Percentiles rank a stretch among this genome's conserved stretches.
Conservation (phyloP, 2,113 vertebrate genomes). For the Chlorocebus sabaeus region DNA sequence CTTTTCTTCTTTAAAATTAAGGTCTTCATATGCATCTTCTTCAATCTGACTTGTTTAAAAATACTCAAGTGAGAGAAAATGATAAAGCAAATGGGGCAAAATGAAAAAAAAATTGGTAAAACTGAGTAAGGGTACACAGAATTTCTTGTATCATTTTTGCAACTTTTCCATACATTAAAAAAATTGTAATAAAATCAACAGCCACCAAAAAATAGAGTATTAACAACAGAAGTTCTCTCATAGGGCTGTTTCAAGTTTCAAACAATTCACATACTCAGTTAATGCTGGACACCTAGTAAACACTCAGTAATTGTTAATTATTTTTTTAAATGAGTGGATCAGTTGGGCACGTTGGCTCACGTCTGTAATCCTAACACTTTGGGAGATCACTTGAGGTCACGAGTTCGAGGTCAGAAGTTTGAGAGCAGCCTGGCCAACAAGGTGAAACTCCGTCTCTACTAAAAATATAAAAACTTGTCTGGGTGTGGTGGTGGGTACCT, state of each 20-base stretch:
- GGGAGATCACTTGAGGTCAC: too few relatives aligned
- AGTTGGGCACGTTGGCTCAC: too few relatives aligned
- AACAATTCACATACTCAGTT: background rate
- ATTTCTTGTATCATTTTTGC: background rate
- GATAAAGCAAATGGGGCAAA: background rate
- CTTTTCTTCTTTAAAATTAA: conserved; percentile 15
- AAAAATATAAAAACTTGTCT: too few relatives aligned
- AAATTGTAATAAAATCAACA: background rate
- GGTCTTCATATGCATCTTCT: background rate
- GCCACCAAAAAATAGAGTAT: background rate
- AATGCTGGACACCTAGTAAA: background rate
- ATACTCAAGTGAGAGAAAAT: background rate
- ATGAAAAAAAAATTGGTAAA: background rate
- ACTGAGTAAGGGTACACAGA: background rate
- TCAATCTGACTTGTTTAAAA: conserved; percentile 34
- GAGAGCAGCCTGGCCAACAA: too few relatives aligned
- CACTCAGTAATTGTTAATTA: background rate
- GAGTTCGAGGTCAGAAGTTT: too few relatives aligned
- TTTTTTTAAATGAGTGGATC: background rate
- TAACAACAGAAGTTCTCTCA: background rate
- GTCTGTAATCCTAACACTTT: too few relatives aligned
- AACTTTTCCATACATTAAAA: background rate
- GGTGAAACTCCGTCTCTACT: too few relatives aligned
- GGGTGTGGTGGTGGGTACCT: too few relatives aligned
- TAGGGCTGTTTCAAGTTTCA: background rate